These are phyloP conservation scores for Brachyistius frenatus DNA, from an alignment of 2,113 vertebrate species.

Conservation along the genomic window DNA sequence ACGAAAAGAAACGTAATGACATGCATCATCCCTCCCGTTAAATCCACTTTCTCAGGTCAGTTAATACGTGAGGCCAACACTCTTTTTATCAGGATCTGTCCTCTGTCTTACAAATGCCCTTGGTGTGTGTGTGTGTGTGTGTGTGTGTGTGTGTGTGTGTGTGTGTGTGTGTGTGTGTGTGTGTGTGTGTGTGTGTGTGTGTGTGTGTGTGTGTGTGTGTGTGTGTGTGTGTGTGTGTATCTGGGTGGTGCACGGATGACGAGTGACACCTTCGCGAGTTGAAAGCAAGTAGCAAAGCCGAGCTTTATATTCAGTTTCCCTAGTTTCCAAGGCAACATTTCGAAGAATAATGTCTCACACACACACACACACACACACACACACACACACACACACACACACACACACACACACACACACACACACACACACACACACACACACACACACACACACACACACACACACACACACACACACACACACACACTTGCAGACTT, in stretches of 20 bases:
- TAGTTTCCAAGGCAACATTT: constrained; percentile 66
- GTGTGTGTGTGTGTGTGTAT: not conserved
- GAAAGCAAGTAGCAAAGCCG: constrained; percentile 4
- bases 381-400: too few species aligned
- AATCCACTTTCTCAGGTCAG: not conserved
- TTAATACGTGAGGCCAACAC: not conserved
- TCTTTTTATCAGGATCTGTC: not conserved
- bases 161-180: not conserved
- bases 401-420: not conserved
- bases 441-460: not conserved
- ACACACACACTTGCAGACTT: constrained; percentile 3
- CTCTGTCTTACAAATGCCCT: not conserved
- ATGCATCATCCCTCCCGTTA: too few species aligned
- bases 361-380: too few species aligned
- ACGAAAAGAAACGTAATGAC: too few species aligned
- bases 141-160: not conserved
- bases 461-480: constrained; percentile 11
- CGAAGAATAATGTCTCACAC: not conserved
- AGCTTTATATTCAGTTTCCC: constrained; percentile 12
- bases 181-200: not conserved
- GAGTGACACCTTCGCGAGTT: constrained; percentile 44
- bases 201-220: not conserved
- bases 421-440: constrained; percentile 11
- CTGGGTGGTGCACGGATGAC: not conserved
- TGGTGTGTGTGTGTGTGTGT: not conserved